Base-by-base conservation (phyloP, 1,140 invertebrate genomes). In the Thaumatotibia leucotreta region DNA sequence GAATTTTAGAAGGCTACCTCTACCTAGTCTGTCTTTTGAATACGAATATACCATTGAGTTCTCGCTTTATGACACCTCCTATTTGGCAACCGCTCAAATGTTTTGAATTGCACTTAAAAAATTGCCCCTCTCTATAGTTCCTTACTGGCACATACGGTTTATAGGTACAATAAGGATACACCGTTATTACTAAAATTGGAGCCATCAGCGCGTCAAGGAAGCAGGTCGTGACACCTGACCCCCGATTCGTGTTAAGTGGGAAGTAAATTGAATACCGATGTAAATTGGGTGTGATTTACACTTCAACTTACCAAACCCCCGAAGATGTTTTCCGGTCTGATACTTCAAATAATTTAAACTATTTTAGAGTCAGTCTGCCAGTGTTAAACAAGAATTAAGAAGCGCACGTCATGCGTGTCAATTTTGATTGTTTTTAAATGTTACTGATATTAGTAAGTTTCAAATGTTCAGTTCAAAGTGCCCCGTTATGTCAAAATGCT, bases 201-300 rank as follows among this genome's bases (percentile, higher is more conserved):
- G 22, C 23, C 24, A 27, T 58, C 52, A 58, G 24, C n/a, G 17
- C 52, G 23, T 31, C 52, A 58, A 24, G 4, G 24, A 58, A 58
- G 24, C n/a, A n/a, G 52, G 52, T 27, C 52, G 6, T 58, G 52
- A 58, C 52, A 27, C 24, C 27, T 58, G 52, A 58, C 52, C 52
- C 52, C 14, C 10, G 10, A 58, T 31, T 62, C 32, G 9, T 62
- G 32, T 62, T 62, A 62, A 62, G 32, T 62, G 61, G 61, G 61
- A 62, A 62, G 31, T 62, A 62, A 62, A 35, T 62, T 35, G 32
- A 62, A 62, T 62, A 32, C 32, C 23, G 24, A 29, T 29, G 52
- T 31, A 58, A 58, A 29, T 58, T 58, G 27, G 52, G n/a, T 17
- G 52, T 14, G 52, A 58, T 58, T 58, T 58, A 27, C 52, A 58